Conservation (phyloP, 2,797 vertebrate genomes). For the Sparidentex hasta region DNA sequence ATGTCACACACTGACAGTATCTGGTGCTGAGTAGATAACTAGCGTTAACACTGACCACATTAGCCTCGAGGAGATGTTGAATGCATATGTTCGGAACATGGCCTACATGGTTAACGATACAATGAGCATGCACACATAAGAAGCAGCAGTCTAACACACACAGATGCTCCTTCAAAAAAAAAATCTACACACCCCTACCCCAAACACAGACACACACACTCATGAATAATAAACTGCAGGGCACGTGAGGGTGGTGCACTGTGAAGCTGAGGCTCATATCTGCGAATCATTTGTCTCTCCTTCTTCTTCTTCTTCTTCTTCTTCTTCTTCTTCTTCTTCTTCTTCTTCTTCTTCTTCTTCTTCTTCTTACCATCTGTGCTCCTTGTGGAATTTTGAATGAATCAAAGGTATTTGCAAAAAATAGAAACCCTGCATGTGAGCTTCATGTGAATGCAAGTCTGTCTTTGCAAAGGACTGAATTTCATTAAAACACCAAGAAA, state of each 20-base stretch:
- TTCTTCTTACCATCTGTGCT: constrained; percentile 18
- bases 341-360: constrained; percentile 17
- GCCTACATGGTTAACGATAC: constrained; percentile 12
- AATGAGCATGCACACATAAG: constrained; percentile 31
- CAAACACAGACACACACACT: constrained; percentile 35
- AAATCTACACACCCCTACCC: constrained; percentile 31
- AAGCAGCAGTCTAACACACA: constrained; percentile 7
- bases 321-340: constrained; percentile 16
- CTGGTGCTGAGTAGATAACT: constrained; percentile 38
- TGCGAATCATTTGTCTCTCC: constrained; percentile 22
- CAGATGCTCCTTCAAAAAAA: constrained; percentile 35
- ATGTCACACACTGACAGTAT: constrained; percentile 23
- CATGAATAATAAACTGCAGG: constrained; percentile 52
- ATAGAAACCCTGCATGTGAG: not conserved
- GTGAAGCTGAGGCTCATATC: constrained; percentile 21
- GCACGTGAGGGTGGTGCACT: constrained; percentile 29
- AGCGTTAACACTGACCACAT: constrained; percentile 45
- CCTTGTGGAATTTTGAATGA: constrained; percentile 9
- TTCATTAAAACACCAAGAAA: not conserved
- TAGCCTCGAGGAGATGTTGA: constrained; percentile 26
- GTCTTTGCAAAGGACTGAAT: not conserved
- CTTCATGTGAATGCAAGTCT: not conserved
- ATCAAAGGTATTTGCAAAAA: constrained; percentile 1
- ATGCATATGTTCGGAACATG: constrained; percentile 49
- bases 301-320: constrained; percentile 19